Base-by-base conservation (phyloP, 2,888 invertebrate species). In the Oasisia sp. region DNA sequence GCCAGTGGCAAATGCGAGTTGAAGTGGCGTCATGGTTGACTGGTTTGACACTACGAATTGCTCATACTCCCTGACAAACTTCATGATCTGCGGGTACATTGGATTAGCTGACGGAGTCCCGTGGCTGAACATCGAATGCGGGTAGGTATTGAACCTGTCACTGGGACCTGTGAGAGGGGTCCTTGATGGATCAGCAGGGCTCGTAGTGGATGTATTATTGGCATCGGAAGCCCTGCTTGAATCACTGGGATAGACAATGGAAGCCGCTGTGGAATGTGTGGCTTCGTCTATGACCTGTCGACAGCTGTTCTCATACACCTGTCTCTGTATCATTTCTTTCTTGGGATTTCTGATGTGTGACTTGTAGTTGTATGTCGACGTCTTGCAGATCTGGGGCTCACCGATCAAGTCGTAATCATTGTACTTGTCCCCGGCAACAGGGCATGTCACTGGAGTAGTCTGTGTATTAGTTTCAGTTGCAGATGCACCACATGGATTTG, bases 291-390 rank as follows among this genome's bases (percentile, higher is more conserved):
- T 74, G 74, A 4, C 27, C n/a, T 74, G 74, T 5, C 74, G 74
- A 74, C 74, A 27, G 74, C 74, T 74, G 74, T 74, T 74, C 74
- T 74, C 74, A 19, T 74, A 27, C 27, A 74, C 74, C 27, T 74
- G 74, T 74, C 74, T 19, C n/a, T 74, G 74, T 19, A 74, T 74
- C 74, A 74, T 74, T 74, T 74, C 74, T n/a, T 74, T 74, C 74
- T 74, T 74, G 2, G 74, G 74, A n/a, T 74, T 74, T 27, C 74
- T 74, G 74, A 74, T 74, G 74, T 74, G 74, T 5, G 74, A 74
- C 19, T 74, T 74, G 74, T 74, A 74, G 27, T n/a, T 19, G 27
- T 74, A 74, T n/a, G n/a, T 27, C 27, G 74, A n/a, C 74, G 74
- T 14, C 74, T 74, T 74, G 27, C 74, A 74, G 27, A 74, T 74